These are phyloP conservation scores for Campylorhamphus procurvoides DNA, from an alignment of 2,113 vertebrate genomes.

Conservation along the genomic window DNA sequence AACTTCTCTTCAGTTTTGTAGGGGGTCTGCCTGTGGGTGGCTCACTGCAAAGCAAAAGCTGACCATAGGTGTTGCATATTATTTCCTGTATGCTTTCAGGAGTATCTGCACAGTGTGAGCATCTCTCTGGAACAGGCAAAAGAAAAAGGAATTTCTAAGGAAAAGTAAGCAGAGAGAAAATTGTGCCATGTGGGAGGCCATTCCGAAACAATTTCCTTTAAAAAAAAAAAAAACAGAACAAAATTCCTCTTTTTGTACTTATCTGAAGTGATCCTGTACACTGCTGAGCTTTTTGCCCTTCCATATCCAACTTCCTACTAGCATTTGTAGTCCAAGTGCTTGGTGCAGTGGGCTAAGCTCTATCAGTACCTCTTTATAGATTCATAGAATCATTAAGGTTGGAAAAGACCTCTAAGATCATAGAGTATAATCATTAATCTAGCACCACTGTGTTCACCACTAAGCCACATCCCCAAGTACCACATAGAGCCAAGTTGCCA, in stretches of 20 bases:
- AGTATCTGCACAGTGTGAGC: neutral
- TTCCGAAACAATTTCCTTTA: neutral
- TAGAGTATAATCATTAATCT: neutral
- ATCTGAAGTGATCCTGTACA: neutral
- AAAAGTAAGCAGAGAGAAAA: neutral
- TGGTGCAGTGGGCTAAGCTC: neutral
- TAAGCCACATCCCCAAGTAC: neutral
- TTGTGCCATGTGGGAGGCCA: neutral
- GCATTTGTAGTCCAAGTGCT: neutral
- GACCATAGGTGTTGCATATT: neutral
- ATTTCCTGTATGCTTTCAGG: neutral
- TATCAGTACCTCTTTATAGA: neutral
- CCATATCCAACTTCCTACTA: neutral
- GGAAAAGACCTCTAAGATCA: neutral
- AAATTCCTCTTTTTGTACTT: neutral
- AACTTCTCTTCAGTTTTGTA: neutral
- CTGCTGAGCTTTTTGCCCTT: neutral
- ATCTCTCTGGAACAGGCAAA: neutral
- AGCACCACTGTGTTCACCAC: neutral
- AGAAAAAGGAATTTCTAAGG: neutral
- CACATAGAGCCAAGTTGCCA: neutral
- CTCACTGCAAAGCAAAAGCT: neutral
- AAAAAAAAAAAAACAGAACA: neutral
- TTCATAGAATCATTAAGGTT: neutral
- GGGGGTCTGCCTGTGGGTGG: neutral